Evolutionary conservation across 2,888 invertebrate species (phyloP).

Genomic region (Auanema sp.): DNA sequence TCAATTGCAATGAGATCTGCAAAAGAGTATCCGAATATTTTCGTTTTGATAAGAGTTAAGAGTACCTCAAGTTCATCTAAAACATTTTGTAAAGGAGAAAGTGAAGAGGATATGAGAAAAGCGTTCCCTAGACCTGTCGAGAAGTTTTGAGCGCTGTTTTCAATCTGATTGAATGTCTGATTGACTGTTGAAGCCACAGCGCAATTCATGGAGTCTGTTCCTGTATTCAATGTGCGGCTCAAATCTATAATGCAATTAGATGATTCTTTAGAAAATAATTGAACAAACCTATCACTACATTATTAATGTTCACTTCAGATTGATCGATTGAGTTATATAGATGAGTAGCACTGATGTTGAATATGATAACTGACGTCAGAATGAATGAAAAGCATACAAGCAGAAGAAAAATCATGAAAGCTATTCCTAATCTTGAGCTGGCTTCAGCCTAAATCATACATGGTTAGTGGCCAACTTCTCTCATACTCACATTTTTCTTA

Average conservation of each 20-base stretch:
- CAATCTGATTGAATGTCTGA: constrained; percentile 16
- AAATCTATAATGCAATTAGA: constrained; percentile 23
- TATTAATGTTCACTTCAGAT: constrained; percentile 18
- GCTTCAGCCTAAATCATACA: neutral
- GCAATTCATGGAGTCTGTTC: constrained; percentile 25
- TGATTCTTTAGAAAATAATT: neutral
- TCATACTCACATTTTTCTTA: constrained; percentile 14
- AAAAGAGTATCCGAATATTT: too few species aligned
- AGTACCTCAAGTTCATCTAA: constrained; percentile 4
- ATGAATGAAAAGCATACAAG: constrained; percentile 24
- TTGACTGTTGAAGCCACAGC: constrained; percentile 21
- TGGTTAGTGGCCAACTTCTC: constrained; percentile 19
- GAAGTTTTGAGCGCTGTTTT: neutral
- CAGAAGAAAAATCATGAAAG: constrained; percentile 17
- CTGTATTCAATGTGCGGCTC: constrained; percentile 15
- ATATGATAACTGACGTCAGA: constrained; percentile 31
- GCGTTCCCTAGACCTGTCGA: neutral
- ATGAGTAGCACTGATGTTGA: constrained; percentile 30
- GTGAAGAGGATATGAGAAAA: neutral
- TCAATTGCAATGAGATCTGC: too few species aligned
- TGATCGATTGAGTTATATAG: constrained; percentile 23
- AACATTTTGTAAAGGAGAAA: neutral
- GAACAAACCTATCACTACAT: neutral
- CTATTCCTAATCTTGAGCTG: neutral
- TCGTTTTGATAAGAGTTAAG: too few species aligned